Conservation (phyloP, 2,797 vertebrate species). For the Ammospiza maritima region DNA sequence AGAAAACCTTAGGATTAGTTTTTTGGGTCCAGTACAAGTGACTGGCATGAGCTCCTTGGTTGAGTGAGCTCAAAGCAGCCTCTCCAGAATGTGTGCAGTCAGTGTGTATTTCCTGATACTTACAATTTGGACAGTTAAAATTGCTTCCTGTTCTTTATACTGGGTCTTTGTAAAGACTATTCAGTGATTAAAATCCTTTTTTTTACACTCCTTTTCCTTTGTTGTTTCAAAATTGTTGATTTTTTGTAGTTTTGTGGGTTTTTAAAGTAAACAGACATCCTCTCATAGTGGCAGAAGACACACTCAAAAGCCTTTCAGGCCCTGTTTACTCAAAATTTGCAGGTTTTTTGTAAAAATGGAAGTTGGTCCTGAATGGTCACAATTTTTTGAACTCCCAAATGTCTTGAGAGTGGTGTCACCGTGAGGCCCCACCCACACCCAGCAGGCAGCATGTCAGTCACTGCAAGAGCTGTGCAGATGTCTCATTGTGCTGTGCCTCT, state of each 20-base stretch:
- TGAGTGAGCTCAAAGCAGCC: not conserved
- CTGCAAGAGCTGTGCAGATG: not conserved
- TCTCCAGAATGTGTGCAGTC: not conserved
- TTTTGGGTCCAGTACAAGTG: not conserved
- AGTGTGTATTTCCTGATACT: not conserved
- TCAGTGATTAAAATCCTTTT: not conserved
- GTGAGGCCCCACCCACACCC: not conserved
- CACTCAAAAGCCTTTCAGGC: not conserved
- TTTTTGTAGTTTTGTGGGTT: not conserved
- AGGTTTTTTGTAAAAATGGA: not conserved
- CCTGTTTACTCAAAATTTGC: not conserved
- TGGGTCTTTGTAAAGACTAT: not conserved
- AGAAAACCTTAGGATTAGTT: not conserved
- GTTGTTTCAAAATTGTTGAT: not conserved
- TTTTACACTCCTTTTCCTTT: not conserved
- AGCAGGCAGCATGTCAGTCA: not conserved
- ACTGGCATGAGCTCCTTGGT: not conserved
- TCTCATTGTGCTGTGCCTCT: conserved; percentile 20
- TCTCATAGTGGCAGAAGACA: not conserved
- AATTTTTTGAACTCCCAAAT: not conserved
- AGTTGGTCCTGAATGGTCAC: not conserved
- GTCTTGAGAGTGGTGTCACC: not conserved
- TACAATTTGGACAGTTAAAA: not conserved
- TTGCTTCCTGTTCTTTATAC: not conserved
- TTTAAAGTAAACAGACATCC: not conserved